Conservation (phyloP, 92 coral and sea anemone species). For the Epizoanthus rinbou region DNA sequence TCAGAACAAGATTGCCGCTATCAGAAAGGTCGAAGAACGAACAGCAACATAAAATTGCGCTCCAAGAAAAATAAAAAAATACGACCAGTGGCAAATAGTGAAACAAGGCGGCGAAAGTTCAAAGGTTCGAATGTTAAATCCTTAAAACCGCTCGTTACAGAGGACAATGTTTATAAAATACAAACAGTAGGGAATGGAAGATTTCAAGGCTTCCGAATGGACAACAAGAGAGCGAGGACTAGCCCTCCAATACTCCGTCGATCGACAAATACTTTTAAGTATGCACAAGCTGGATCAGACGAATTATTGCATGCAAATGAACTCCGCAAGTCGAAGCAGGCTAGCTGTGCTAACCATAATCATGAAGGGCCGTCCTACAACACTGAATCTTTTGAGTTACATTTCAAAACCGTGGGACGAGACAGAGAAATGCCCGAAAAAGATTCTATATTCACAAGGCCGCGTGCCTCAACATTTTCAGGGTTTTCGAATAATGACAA, state of each 20-base stretch:
- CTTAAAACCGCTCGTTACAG: background rate
- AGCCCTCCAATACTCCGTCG: background rate
- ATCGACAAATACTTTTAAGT: no score
- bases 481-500: constrained; percentile 1
- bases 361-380: background rate
- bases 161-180: background rate
- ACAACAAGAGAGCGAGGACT: background rate
- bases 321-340: background rate
- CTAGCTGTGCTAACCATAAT: background rate
- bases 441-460: background rate
- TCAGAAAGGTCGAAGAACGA: background rate
- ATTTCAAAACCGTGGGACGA: background rate
- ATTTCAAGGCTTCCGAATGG: background rate
- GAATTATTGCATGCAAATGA: background rate
- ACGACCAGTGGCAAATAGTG: background rate
- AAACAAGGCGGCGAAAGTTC: background rate
- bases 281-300: background rate
- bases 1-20: background rate
- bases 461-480: constrained; percentile 1
- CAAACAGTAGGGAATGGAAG: background rate
- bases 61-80: background rate
- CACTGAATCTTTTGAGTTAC: background rate
- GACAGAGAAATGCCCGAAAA: background rate
- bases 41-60: background rate
- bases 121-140: background rate